Conservation (phyloP, 2,113 vertebrate genomes). For the Pavo muticus region DNA sequence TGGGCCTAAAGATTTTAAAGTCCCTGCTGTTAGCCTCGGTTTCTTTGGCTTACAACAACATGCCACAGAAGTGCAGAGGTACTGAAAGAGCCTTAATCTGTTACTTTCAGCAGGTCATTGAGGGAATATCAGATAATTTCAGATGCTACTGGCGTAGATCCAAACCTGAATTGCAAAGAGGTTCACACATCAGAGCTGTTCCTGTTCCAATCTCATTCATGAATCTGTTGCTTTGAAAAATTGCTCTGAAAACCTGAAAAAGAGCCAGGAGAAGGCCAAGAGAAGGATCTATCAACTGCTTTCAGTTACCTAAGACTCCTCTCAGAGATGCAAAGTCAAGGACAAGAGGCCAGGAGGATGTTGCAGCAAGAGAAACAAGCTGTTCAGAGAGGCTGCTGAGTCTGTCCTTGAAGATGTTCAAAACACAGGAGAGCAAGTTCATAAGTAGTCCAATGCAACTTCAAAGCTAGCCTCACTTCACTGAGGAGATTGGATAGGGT, state of each 20-base stretch:
- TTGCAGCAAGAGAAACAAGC: background rate
- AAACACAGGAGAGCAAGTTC: background rate
- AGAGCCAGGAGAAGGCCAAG: background rate
- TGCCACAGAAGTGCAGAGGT: rapidly evolving
- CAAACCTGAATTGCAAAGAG: rapidly evolving
- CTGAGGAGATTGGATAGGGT: background rate
- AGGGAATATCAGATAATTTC: background rate
- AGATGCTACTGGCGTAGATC: background rate
- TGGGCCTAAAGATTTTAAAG: background rate
- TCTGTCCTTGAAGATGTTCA: rapidly evolving
- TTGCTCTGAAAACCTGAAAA: background rate
- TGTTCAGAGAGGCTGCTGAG: background rate
- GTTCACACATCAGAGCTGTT: background rate
- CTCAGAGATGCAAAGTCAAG: background rate
- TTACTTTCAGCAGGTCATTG: rapidly evolving
- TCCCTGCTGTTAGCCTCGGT: rapidly evolving
- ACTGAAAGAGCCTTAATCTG: background rate
- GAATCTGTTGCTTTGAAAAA: background rate
- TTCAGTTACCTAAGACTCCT: background rate
- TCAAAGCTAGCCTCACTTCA: background rate
- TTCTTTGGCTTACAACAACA: background rate
- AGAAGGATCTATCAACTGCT: background rate
- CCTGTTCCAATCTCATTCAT: background rate
- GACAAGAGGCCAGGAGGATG: background rate
- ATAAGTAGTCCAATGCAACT: background rate